Percentiles rank a stretch among this genome's conserved stretches.
Conservation (phyloP, 2,113 vertebrate genomes). For the Geothlypis trichas region DNA sequence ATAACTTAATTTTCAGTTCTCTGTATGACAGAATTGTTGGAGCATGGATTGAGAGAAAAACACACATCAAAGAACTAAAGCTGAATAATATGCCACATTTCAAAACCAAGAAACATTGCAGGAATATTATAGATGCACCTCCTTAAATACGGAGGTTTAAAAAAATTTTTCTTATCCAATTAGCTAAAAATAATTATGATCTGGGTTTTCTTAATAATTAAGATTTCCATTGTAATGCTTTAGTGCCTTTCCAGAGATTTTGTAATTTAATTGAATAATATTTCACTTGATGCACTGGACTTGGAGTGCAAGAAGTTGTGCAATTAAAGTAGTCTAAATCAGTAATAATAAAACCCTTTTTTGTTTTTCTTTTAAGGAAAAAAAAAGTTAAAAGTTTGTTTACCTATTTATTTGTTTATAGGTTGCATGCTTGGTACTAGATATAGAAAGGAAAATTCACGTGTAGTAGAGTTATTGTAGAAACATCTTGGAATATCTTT, state of each 20-base stretch:
- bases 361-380: not conserved
- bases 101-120: conserved; percentile 63
- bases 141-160: conserved; percentile 15
- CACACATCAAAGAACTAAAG: conserved; percentile 77
- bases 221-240: not conserved
- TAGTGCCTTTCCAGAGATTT: not conserved
- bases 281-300: not conserved
- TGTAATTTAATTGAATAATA: conserved; percentile 10
- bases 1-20: conserved; percentile 95
- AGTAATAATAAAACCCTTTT: not conserved
- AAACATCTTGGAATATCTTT: not conserved
- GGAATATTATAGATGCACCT: conserved; percentile 60
- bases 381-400: not conserved
- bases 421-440: not conserved
- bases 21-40: conserved; percentile 88
- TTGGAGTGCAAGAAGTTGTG: not conserved
- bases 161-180: conserved; percentile 40
- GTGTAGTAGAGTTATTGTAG: not conserved
- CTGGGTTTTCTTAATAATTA: conserved; percentile 29
- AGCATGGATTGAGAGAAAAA: conserved; percentile 81
- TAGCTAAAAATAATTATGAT: conserved; percentile 41
- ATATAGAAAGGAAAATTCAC: not conserved
- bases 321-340: not conserved
- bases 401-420: not conserved
- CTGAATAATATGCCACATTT: conserved; percentile 78